phyloP scores from a whole-genome alignment of 2,797 vertebrate species.

The Clamator glandarius region DNA sequence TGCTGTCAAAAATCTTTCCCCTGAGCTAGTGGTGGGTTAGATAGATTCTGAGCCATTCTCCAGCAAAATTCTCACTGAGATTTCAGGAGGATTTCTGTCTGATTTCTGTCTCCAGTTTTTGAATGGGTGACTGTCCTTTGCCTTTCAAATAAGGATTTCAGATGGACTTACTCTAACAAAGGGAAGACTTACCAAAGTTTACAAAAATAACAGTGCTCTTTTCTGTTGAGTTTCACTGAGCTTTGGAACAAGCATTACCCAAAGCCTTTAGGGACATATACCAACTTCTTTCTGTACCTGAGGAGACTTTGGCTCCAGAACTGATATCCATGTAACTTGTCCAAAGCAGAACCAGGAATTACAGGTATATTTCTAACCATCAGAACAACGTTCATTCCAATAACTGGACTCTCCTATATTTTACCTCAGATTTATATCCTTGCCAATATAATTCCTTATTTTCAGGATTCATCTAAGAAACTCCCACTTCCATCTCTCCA shows the following conservation, averaged over 20 bases:
- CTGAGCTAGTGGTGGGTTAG: background rate
- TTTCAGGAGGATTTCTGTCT: background rate
- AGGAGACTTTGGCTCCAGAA: background rate
- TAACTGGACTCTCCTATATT: background rate
- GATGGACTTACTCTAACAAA: constrained; percentile 22
- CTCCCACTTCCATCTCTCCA: background rate
- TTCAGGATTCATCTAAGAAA: constrained; percentile 2
- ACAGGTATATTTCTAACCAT: background rate
- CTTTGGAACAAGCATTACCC: background rate
- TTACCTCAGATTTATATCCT: background rate
- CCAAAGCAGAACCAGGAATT: background rate
- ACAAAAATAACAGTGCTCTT: background rate
- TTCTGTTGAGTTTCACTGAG: background rate
- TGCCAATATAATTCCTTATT: background rate
- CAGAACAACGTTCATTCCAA: background rate
- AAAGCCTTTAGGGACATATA: constrained; percentile 9
- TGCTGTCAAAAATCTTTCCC: background rate
- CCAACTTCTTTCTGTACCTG: background rate
- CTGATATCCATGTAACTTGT: background rate
- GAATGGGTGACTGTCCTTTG: background rate
- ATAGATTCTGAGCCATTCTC: background rate
- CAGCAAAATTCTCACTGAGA: background rate
- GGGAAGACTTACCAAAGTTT: constrained; percentile 7
- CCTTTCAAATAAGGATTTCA: constrained; percentile 15
- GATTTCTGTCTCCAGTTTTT: background rate